These are phyloP conservation scores for Chelidonichthys spinosus DNA, from an alignment of 2,797 vertebrate species.

Conservation along the genomic window DNA sequence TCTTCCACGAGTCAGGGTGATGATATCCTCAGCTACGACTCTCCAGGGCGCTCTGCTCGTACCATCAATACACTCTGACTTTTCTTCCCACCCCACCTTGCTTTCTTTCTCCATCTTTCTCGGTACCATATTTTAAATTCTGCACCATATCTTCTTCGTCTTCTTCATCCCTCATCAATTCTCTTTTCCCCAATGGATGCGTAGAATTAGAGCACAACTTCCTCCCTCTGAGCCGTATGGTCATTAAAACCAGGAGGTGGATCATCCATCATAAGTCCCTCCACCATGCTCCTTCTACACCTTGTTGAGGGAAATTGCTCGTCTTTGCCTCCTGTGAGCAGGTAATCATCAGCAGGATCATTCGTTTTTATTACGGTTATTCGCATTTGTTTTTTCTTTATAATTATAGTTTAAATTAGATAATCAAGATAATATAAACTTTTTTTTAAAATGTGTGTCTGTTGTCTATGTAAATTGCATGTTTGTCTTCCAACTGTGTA, in stretches of 20 bases:
- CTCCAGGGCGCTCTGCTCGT: background rate
- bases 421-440: background rate
- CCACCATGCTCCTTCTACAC: slow-evolving; percentile 5
- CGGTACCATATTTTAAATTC: background rate
- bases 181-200: slow-evolving; percentile 37
- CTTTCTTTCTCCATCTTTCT: background rate
- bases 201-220: slow-evolving; percentile 37
- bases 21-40: slow-evolving; percentile 17
- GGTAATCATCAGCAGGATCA: background rate
- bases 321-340: background rate
- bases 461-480: background rate
- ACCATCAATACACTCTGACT: too few relatives aligned
- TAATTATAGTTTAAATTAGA: background rate
- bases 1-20: background rate
- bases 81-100: background rate
- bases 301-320: background rate
- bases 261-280: slow-evolving; percentile 45
- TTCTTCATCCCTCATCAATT: slow-evolving; percentile 11
- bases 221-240: slow-evolving; percentile 26
- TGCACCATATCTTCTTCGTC: background rate
- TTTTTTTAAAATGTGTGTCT: background rate
- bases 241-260: slow-evolving; percentile 47
- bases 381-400: background rate
- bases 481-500: background rate
- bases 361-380: slow-evolving; percentile 19